Conservation (phyloP, 2,113 vertebrate species). For the Oxyura jamaicensis region DNA sequence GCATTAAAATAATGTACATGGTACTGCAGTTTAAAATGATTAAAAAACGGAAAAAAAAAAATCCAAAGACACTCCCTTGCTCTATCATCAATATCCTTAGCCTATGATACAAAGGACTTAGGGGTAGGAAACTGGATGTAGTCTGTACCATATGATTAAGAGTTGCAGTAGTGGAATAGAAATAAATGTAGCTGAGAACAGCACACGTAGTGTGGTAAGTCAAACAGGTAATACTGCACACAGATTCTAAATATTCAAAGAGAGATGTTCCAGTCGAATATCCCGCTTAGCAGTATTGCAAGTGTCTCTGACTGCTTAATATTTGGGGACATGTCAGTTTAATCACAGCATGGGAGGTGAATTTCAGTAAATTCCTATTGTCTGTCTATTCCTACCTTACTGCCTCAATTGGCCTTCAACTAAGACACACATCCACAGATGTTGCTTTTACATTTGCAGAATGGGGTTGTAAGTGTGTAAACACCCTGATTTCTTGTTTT, state of each 20-base stretch:
- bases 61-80: background rate
- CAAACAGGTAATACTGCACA: background rate
- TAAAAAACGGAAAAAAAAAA: background rate
- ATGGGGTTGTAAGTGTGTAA: background rate
- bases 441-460: background rate
- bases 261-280: background rate
- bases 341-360: background rate
- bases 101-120: background rate
- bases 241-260: background rate
- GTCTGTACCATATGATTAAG: accelerated
- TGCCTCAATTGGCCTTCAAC: background rate
- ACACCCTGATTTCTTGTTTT: background rate
- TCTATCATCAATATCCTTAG: background rate
- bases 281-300: background rate
- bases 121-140: background rate
- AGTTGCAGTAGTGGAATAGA: background rate
- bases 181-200: background rate
- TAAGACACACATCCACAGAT: background rate
- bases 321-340: background rate
- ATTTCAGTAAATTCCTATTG: background rate
- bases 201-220: background rate
- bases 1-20: background rate
- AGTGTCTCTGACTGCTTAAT: background rate
- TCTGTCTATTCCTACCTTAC: background rate
- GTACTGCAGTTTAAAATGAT: background rate